phyloP scores from a whole-genome alignment of 2,888 invertebrate genomes.

The Lithophane ornitopus region DNA sequence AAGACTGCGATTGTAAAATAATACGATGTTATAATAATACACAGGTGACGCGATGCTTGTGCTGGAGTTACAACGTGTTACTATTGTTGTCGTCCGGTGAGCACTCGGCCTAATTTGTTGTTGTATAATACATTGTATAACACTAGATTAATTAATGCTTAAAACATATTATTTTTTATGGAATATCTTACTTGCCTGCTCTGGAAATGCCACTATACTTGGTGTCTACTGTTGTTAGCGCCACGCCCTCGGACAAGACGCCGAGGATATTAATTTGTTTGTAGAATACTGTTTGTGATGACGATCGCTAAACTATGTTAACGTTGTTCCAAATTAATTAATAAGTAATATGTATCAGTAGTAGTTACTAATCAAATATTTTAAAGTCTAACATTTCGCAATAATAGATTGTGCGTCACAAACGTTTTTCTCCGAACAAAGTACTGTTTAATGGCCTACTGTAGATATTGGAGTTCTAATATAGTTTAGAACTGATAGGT shows the following conservation, averaged over 20 bases:
- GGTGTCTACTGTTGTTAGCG: conserved; percentile 33
- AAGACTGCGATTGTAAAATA: conserved; percentile 63
- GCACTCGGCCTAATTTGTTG: conserved; percentile 70
- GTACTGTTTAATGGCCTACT: conserved; percentile 63
- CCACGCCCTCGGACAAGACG: conserved; percentile 42
- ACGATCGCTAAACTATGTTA: conserved; percentile 31
- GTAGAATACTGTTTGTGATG: conserved; percentile 32
- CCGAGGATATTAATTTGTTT: conserved; percentile 29
- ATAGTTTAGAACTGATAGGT: conserved; percentile 57
- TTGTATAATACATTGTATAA: conserved; percentile 81
- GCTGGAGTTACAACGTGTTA: conserved; percentile 44
- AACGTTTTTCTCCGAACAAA: conserved; percentile 38
- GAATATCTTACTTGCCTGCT: conserved; percentile 62
- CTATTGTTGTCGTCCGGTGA: conserved; percentile 47
- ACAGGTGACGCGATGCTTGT: conserved; percentile 52
- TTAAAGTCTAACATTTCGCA: conserved; percentile 49
- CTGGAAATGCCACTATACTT: conserved; percentile 50
- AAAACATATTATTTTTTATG: conserved; percentile 72
- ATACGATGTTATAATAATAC: conserved; percentile 58
- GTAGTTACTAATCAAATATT: conserved; percentile 52
- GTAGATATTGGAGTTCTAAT: conserved; percentile 64
- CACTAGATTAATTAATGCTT: conserved; percentile 79
- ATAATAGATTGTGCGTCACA: conserved; percentile 28
- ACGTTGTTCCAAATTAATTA: conserved; percentile 55
- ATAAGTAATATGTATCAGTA: conserved; percentile 56